Conservation (phyloP, 2,888 invertebrate species). For the Philereme transversata region DNA sequence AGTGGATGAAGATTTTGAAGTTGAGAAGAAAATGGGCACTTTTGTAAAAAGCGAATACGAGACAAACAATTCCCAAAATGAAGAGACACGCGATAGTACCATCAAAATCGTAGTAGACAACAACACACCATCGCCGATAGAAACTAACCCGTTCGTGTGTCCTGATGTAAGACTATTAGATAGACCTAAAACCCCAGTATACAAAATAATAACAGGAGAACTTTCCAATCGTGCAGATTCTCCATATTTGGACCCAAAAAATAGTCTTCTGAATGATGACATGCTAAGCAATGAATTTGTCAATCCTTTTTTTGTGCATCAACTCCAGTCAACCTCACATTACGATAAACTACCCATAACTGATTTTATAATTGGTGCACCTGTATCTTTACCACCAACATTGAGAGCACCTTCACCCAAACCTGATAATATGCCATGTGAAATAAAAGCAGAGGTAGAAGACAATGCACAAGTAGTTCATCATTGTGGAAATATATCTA, state of each 20-base stretch:
- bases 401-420: slow-evolving; percentile 63
- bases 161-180: slow-evolving; percentile 48
- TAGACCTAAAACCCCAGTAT: slow-evolving; percentile 73
- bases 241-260: slow-evolving; percentile 54
- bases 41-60: slow-evolving; percentile 70
- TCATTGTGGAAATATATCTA: slow-evolving; percentile 22
- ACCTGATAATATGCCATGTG: slow-evolving; percentile 55
- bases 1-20: slow-evolving; percentile 52
- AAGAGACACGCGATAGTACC: slow-evolving; percentile 57
- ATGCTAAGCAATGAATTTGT: slow-evolving; percentile 62
- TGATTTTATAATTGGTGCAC: slow-evolving; percentile 81
- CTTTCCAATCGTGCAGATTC: slow-evolving; percentile 56
- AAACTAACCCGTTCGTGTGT: slow-evolving; percentile 60
- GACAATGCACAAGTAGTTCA: slow-evolving; percentile 32
- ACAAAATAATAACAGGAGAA: slow-evolving; percentile 68
- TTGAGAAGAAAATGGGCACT: slow-evolving; percentile 61
- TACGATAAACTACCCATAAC: slow-evolving; percentile 52
- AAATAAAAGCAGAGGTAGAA: slow-evolving; percentile 41
- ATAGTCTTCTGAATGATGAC: slow-evolving; percentile 48
- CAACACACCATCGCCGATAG: slow-evolving; percentile 42
- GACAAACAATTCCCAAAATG: slow-evolving; percentile 68
- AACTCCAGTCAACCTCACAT: slow-evolving; percentile 49
- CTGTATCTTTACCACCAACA: slow-evolving; percentile 75
- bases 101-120: slow-evolving; percentile 61
- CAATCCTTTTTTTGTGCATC: slow-evolving; percentile 69